Evolutionary conservation across 2,888 invertebrate genomes (phyloP).

Genomic region (Drosophila nigricruria): DNA sequence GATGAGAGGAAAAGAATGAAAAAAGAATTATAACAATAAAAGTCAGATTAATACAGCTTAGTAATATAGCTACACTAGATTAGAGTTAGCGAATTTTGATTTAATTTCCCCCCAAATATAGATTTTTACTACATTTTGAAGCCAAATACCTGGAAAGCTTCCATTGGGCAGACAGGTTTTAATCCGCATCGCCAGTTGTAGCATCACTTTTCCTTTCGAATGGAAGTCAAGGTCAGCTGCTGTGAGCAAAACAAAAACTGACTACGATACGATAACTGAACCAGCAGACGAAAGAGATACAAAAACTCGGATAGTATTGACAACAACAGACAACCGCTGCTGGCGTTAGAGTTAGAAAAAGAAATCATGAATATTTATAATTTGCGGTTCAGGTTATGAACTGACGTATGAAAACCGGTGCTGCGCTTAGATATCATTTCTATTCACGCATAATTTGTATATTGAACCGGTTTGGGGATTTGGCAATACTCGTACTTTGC

Average conservation of each 20-base stretch:
- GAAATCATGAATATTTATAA: conserved; percentile 72
- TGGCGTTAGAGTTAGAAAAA: conserved; percentile 49
- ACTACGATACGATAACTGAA: conserved; percentile 21
- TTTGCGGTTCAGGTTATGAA: conserved; percentile 36
- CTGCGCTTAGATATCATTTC: conserved; percentile 28
- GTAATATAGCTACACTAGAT: neutral
- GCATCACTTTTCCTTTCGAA: conserved; percentile 75
- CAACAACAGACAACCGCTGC: neutral
- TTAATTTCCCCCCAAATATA: neutral
- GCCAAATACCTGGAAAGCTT: neutral
- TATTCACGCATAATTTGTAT: conserved; percentile 52
- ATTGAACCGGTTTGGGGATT: conserved; percentile 64
- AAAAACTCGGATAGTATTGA: conserved; percentile 8
- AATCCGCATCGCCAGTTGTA: conserved; percentile 33
- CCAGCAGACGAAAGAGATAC: conserved; percentile 19
- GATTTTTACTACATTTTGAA: neutral
- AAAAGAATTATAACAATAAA: conserved; percentile 1
- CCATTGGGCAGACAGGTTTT: conserved; percentile 54
- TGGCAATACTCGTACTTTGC: conserved; percentile 42
- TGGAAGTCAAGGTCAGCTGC: conserved; percentile 73
- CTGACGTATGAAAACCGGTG: conserved; percentile 60
- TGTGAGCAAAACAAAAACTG: conserved; percentile 40
- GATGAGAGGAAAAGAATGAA: neutral
- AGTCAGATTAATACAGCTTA: neutral
- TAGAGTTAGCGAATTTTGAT: neutral